A percentile compares a stretch with the other conserved stretches of the same genome.
These are phyloP conservation scores for Andinoacara biseriatus DNA, from an alignment of 2,113 vertebrate genomes.

Conservation along the genomic window DNA sequence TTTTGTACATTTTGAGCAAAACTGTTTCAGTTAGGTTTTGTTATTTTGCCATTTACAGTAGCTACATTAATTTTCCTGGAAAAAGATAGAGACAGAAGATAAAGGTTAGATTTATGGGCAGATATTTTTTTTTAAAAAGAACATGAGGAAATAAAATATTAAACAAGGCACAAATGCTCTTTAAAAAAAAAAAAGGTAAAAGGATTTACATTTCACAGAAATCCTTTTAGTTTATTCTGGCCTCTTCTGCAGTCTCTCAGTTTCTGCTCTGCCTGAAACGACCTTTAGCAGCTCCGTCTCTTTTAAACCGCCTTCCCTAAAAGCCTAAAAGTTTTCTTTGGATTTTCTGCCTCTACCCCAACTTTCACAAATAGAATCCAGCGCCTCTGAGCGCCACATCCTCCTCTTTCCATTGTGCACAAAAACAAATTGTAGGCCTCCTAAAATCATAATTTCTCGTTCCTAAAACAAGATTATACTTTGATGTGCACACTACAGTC, in stretches of 20 bases:
- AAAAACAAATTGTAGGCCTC: background rate
- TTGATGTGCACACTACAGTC: too few relatives aligned
- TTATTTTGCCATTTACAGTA: background rate
- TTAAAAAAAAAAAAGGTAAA: background rate
- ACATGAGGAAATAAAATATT: background rate
- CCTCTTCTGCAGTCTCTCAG: background rate
- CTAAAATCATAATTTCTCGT: background rate
- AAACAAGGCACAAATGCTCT: background rate
- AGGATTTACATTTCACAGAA: background rate
- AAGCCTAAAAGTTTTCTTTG: background rate
- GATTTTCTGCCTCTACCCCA: background rate
- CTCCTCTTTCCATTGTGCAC: fast-evolving
- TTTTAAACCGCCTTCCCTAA: background rate
- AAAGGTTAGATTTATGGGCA: background rate
- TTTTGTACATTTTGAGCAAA: background rate
- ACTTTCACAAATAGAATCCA: background rate
- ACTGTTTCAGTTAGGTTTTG: background rate
- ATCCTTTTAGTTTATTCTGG: background rate
- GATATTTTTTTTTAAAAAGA: too few relatives aligned
- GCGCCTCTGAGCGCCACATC: background rate
- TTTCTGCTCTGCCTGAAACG: background rate
- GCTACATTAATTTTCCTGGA: background rate
- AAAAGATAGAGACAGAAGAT: background rate
- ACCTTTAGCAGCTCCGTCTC: too few relatives aligned
- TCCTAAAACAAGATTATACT: background rate